phyloP scores from a whole-genome alignment of 2,888 invertebrate genomes.

The Drosophila birchii region DNA sequence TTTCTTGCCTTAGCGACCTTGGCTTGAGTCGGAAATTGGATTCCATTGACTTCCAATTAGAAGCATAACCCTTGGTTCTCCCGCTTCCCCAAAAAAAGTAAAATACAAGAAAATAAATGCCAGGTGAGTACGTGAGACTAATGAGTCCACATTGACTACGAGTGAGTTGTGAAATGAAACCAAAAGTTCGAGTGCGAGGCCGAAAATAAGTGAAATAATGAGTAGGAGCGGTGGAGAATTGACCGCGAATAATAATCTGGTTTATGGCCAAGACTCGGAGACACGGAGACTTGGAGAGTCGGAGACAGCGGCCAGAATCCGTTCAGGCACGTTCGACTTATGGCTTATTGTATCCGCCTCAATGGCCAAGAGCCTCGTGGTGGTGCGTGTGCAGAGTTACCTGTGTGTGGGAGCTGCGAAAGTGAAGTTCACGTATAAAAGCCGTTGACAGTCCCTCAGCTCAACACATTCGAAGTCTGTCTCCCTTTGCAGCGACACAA shows the following conservation, averaged over 20 bases:
- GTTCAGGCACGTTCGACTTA: conserved; percentile 68
- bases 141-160: conserved; percentile 46
- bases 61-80: conserved; percentile 24
- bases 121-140: conserved; percentile 57
- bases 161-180: conserved; percentile 65
- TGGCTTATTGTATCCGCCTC: conserved; percentile 58
- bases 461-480: conserved; percentile 61
- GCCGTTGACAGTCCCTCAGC: conserved; percentile 54
- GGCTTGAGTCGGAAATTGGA: conserved; percentile 17
- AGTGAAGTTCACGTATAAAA: conserved; percentile 82
- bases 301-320: conserved; percentile 61
- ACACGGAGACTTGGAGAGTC: background rate
- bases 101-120: conserved; percentile 2
- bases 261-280: conserved; percentile 46
- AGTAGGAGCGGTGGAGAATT: conserved; percentile 52
- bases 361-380: conserved; percentile 31
- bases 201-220: conserved; percentile 55
- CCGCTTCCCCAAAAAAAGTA: conserved; percentile 6
- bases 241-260: conserved; percentile 76
- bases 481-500: conserved; percentile 61
- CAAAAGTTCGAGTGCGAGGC: conserved; percentile 59
- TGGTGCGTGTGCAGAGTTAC: conserved; percentile 15
- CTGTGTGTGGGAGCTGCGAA: conserved; percentile 43
- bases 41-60: conserved; percentile 29
- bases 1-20: conserved; percentile 2